Conservation (phyloP, 2,888 invertebrate genomes). For the Quadroppia sp. region DNA sequence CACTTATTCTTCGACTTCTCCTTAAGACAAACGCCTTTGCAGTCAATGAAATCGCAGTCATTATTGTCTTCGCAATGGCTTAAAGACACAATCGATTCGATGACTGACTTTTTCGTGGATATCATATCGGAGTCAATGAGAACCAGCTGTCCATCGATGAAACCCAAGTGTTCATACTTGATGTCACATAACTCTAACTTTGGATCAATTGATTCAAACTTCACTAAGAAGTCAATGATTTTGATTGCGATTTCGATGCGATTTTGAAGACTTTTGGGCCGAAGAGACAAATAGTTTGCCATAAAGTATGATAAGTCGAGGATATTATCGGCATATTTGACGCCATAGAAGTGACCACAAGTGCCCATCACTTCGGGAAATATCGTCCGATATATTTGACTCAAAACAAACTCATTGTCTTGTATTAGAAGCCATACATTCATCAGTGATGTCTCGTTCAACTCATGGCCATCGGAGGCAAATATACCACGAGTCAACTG, state of each 20-base stretch:
- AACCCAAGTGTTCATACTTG: conserved; percentile 54
- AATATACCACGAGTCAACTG: neutral
- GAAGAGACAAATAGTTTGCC: conserved; percentile 2
- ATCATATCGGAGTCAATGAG: conserved; percentile 51
- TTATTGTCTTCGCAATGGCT: conserved; percentile 49
- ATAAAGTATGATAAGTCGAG: conserved; percentile 46
- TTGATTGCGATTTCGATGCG: conserved; percentile 49
- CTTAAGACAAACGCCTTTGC: conserved; percentile 50
- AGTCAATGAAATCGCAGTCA: conserved; percentile 53
- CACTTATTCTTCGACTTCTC: conserved; percentile 20
- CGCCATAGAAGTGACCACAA: conserved; percentile 56
- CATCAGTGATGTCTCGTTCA: conserved; percentile 20
- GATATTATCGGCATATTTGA: conserved; percentile 51
- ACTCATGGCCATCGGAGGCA: neutral
- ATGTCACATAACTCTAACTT: conserved; percentile 56
- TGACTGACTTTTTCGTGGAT: conserved; percentile 49
- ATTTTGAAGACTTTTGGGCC: conserved; percentile 44
- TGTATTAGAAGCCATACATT: conserved; percentile 50
- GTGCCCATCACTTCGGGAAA: conserved; percentile 52
- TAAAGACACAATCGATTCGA: conserved; percentile 43
- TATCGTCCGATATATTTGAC: conserved; percentile 48
- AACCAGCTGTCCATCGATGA: conserved; percentile 48
- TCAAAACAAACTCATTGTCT: conserved; percentile 51
- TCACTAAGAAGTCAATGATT: conserved; percentile 52
- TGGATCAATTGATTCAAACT: conserved; percentile 53